phyloP scores from a whole-genome alignment of 2,797 vertebrate species.

The Crenuchus spilurus region DNA sequence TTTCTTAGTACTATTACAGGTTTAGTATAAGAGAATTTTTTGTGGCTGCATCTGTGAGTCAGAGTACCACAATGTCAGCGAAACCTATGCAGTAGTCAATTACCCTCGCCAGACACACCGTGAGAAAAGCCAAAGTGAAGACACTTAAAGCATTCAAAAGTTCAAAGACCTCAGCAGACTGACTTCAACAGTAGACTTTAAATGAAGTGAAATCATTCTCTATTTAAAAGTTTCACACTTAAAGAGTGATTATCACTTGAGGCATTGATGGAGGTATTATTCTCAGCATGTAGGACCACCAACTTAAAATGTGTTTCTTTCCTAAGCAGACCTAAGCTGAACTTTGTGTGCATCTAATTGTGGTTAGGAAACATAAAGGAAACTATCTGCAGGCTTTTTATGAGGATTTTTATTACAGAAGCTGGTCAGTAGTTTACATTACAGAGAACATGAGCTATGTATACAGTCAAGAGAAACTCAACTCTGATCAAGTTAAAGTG shows the following conservation, averaged over 20 bases:
- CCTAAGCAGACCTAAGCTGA: neutral
- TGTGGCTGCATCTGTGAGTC: constrained; percentile 54
- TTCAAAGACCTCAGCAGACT: constrained; percentile 45
- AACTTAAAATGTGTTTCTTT: constrained; percentile 40
- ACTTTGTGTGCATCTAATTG: neutral
- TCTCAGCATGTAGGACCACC: constrained; percentile 47
- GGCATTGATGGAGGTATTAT: constrained; percentile 54
- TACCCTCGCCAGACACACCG: constrained; percentile 53
- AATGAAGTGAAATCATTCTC: constrained; percentile 22
- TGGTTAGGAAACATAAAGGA: neutral
- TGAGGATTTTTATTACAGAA: neutral
- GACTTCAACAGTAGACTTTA: constrained; percentile 58
- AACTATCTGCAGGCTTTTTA: too few relatives aligned
- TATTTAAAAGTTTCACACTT: constrained; percentile 8
- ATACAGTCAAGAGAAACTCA: neutral
- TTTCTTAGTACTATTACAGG: neutral
- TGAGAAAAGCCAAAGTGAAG: constrained; percentile 65
- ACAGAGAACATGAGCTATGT: constrained; percentile 14
- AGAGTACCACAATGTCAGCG: constrained; percentile 72
- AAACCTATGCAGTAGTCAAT: constrained; percentile 64
- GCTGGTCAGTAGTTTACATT: neutral
- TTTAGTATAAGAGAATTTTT: neutral
- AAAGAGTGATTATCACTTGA: constrained; percentile 45
- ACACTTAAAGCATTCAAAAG: constrained; percentile 48
- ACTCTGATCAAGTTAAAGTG: too few relatives aligned